Percentiles rank a stretch among this genome's conserved stretches.
These are phyloP conservation scores for Mallotus villosus DNA, from an alignment of 2,797 vertebrate species.

Conservation along the genomic window DNA sequence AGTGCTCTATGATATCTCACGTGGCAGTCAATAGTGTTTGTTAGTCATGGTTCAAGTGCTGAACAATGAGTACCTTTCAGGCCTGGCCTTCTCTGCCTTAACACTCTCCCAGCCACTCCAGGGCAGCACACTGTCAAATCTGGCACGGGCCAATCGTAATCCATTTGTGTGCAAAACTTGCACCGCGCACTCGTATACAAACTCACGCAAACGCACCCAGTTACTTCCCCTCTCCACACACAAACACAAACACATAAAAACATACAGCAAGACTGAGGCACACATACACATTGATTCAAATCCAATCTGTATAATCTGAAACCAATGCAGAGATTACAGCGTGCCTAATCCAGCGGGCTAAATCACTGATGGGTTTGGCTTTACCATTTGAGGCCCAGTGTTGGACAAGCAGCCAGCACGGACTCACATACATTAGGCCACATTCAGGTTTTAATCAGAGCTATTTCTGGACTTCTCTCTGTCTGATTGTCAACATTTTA, in stretches of 20 bases:
- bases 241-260: background rate
- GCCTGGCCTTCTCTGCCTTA: background rate
- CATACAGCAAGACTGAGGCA: too few relatives aligned
- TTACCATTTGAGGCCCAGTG: background rate
- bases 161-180: conserved; percentile 10
- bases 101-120: background rate
- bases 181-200: background rate
- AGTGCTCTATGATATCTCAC: background rate
- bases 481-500: too few relatives aligned
- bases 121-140: too few relatives aligned
- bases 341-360: conserved; percentile 29
- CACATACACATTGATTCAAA: background rate
- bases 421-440: too few relatives aligned
- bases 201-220: background rate
- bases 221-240: background rate
- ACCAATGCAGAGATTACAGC: conserved; percentile 45
- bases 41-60: background rate
- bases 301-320: conserved; percentile 42
- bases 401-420: too few relatives aligned
- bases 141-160: conserved; percentile 16
- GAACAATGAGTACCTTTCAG: conserved; percentile 3
- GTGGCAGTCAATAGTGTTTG: conserved; percentile 1
- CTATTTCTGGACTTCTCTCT: too few relatives aligned
- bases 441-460: too few relatives aligned
- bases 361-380: conserved; percentile 1